phyloP scores from a whole-genome alignment of 2,888 invertebrate species.

The Aradus depressus region DNA sequence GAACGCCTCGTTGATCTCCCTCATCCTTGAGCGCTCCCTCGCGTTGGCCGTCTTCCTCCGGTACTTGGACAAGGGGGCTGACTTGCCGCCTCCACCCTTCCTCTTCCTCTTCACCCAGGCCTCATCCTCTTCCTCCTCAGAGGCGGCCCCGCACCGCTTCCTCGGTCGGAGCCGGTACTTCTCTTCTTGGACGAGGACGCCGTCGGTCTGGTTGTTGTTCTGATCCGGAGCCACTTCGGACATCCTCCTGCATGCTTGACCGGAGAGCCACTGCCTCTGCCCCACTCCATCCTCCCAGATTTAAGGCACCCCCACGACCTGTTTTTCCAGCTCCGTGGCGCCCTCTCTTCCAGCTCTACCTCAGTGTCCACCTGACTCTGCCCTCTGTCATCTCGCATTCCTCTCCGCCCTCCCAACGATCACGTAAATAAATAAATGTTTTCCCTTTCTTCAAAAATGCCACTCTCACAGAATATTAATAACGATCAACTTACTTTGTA shows the following conservation, averaged over 20 bases:
- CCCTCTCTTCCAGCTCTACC: background rate
- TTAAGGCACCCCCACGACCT: conserved; percentile 9
- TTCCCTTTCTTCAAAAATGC: too few species aligned
- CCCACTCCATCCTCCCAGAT: conserved; percentile 4
- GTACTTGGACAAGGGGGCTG: conserved; percentile 75
- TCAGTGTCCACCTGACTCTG: conserved; percentile 11
- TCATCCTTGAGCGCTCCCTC: conserved; percentile 73
- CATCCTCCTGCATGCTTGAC: conserved; percentile 13
- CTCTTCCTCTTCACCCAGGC: conserved; percentile 32
- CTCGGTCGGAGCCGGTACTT: conserved; percentile 57
- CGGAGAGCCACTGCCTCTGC: conserved; percentile 4
- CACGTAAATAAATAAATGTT: too few species aligned
- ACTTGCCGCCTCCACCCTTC: conserved; percentile 39
- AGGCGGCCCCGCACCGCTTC: conserved; percentile 41
- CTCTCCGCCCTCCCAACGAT: too few species aligned
- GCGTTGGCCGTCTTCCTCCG: conserved; percentile 82
- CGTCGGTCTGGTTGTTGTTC: too few species aligned
- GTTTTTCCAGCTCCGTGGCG: conserved; percentile 3
- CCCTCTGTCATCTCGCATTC: too few species aligned
- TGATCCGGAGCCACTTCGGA: too few species aligned
- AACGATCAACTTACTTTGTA: too few species aligned
- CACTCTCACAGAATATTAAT: too few species aligned
- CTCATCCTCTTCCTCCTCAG: conserved; percentile 27
- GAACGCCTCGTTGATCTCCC: conserved; percentile 80
- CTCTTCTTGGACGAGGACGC: conserved; percentile 26